Base-by-base conservation (phyloP, 2,888 invertebrate species). In the Globia sparganii region DNA sequence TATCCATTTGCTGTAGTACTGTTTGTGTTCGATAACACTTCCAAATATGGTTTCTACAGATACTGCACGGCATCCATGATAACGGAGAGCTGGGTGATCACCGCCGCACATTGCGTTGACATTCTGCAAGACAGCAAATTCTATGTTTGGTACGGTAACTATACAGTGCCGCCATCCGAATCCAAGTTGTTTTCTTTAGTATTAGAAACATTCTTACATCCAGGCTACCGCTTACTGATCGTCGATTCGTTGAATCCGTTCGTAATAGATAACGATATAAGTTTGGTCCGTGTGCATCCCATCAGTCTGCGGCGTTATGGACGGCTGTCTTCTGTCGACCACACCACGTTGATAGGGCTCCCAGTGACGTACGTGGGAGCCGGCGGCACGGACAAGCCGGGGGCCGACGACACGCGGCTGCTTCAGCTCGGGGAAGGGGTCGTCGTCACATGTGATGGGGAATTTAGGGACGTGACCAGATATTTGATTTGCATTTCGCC, bases 311-410 rank as follows among this genome's bases (percentile, higher is more conserved):
- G 15, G 46, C 66, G 25, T 4, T 66, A 46, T 31, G 66, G 66
- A 31, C 43, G 28, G 15, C 46, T 66, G 0, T 77, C 67, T 6
- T 40, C 77, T 0, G 62, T 56, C 1, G 77, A 77, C 64, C n/a
- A 69, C 46, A 58, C 46, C 13, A 68, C 77, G 13, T 2, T 77
- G 68, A n/a, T 69, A 21, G 77, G 77, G 4, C 64, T 77, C 6
- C 56, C 77, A 25, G 68, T 77, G n/a, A 69, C n/a, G 21, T 77
- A 68, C 31, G 68, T 77, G 6, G 77, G 77, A 28, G 77, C 40
- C 15, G 77, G 77, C 37, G 0, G 0, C 0, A 77, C 77, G 0
- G 28, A 69, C 31, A 62, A 75, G 34, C 6, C 0, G 8, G 75
- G 64, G 5, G 5, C 68, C 0, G 75, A 77, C 5, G 25, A 49